Percentiles rank a stretch among this genome's conserved stretches.
phyloP scores from a whole-genome alignment of 2,797 vertebrate species.

The Crypturellus tataupa region DNA sequence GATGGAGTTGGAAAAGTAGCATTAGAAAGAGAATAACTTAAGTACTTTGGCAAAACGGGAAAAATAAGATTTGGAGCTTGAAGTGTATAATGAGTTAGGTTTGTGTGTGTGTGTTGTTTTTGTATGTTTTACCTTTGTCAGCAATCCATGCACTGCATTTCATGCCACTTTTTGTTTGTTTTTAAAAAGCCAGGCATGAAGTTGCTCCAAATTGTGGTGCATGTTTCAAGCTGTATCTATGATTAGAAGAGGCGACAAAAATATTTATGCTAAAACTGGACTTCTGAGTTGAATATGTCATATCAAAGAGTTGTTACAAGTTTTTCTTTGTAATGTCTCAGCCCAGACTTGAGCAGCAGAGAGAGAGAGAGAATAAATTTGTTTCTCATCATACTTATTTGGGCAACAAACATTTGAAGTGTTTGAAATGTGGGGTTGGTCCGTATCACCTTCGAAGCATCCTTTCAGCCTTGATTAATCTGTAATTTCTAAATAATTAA shows the following conservation, averaged over 20 bases:
- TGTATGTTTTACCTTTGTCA: not conserved
- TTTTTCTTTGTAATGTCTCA: not conserved
- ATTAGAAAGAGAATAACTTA: not conserved
- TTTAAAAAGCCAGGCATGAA: slow-evolving; percentile 10
- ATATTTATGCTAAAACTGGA: slow-evolving; percentile 14
- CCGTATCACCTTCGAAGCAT: not conserved
- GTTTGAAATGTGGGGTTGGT: not conserved
- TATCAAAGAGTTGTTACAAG: not conserved
- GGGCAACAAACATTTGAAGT: not conserved
- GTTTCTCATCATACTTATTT: not conserved
- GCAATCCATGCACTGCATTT: not conserved
- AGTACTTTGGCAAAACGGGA: not conserved
- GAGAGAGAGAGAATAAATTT: not conserved
- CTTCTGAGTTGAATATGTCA: not conserved
- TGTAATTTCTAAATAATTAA: not conserved
- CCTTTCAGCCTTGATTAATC: not conserved
- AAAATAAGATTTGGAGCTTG: not conserved
- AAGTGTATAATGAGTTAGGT: not conserved
- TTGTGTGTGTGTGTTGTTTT: not conserved
- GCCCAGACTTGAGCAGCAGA: not conserved
- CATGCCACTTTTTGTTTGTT: not conserved
- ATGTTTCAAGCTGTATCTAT: slow-evolving; percentile 16
- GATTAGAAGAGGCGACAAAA: slow-evolving; percentile 31
- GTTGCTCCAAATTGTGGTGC: slow-evolving; percentile 15
- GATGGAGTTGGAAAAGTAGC: not conserved